Evolutionary conservation across 2,888 invertebrate species (phyloP), one percentile per base, ranked within the genome.

Genomic region (Netelia virgata): DNA sequence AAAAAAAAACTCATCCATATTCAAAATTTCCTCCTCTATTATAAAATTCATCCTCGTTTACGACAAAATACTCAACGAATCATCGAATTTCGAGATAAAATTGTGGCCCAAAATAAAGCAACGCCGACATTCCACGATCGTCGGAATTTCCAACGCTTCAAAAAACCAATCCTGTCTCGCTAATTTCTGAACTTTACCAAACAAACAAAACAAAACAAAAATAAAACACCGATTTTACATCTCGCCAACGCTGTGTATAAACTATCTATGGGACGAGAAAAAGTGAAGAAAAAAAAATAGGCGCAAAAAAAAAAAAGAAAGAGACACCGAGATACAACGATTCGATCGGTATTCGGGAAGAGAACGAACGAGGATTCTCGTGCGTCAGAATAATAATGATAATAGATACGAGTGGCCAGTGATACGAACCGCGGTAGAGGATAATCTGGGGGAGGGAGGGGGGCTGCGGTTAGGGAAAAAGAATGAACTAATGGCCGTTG

Each of bases 341-440:
- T 64, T n/a, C 23, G 59, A 47, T 43, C 11, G 41, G 59, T 70
- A 55, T 59, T 75, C 63, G 28, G 43, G 64, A 10, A 66, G 43
- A 55, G 43, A 68, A 80, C 41, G 50, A 50, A 50, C 50, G 36
- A 16, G 11, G 16, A 55, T 50, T 59, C 59, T 59, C n/a, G 47
- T 61, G 61, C 53, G 83, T 76, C 80, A 76, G 72, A 53, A 63
- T 47, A 74, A 80, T 80, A 80, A 83, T 28, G 28, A 28, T 80
- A 83, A 84, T 82, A 78, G 69, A 77, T 59, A 74, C 69, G 77
- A 77, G 68, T 55, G 57, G 63, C 9, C 9, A 11, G 16, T 16
- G 55, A n/a, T 14, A 16, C 14, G 16, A 55, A 8, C n/a, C 16
- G 0, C 3, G 16, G 0, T n/a, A 3, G 11, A 16, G 66, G 70